phyloP scores from a whole-genome alignment of 2,113 vertebrate genomes.

The Polypterus senegalus region DNA sequence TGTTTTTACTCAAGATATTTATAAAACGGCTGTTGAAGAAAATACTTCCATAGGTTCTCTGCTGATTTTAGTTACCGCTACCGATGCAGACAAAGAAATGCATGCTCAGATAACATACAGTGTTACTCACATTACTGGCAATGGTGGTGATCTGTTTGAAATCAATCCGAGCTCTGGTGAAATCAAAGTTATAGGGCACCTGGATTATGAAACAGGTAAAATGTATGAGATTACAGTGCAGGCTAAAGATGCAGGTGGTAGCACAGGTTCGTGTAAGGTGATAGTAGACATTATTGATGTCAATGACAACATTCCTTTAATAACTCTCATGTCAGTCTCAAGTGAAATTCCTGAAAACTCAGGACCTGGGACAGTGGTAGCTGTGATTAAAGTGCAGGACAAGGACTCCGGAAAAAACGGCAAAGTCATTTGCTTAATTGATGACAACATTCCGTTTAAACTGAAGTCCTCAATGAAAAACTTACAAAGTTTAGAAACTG shows the following conservation, averaged over 20 bases:
- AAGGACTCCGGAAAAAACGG: slow-evolving; percentile 12
- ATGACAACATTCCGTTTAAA: slow-evolving; percentile 11
- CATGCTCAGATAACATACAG: slow-evolving; percentile 17
- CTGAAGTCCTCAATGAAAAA: slow-evolving; percentile 7
- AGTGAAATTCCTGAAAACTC: slow-evolving; percentile 9
- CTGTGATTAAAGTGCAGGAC: slow-evolving; percentile 16
- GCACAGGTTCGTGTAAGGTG: slow-evolving; percentile 17
- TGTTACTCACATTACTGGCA: slow-evolving; percentile 12
- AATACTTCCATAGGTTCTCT: slow-evolving; percentile 15
- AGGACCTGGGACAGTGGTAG: slow-evolving; percentile 11
- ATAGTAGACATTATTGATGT: slow-evolving; percentile 12
- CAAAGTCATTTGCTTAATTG: slow-evolving; percentile 7
- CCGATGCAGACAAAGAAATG: slow-evolving; percentile 22
- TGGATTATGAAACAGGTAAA: slow-evolving; percentile 19
- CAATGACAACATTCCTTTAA: slow-evolving; percentile 9
- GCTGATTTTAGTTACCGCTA: slow-evolving; percentile 19
- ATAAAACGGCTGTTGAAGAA: slow-evolving; percentile 15
- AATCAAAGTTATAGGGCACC: slow-evolving; percentile 11
- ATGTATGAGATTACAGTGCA: slow-evolving; percentile 18
- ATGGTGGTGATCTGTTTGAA: slow-evolving; percentile 7
- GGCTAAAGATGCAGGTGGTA: slow-evolving; percentile 18
- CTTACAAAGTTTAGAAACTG: slow-evolving; percentile 11
- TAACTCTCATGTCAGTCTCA: slow-evolving; percentile 10
- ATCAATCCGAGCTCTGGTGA: slow-evolving; percentile 12
- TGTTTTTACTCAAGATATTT: slow-evolving; percentile 14